Evolutionary conservation across 2,888 invertebrate species (phyloP).

Genomic region (Ischnus inquisitorius): DNA sequence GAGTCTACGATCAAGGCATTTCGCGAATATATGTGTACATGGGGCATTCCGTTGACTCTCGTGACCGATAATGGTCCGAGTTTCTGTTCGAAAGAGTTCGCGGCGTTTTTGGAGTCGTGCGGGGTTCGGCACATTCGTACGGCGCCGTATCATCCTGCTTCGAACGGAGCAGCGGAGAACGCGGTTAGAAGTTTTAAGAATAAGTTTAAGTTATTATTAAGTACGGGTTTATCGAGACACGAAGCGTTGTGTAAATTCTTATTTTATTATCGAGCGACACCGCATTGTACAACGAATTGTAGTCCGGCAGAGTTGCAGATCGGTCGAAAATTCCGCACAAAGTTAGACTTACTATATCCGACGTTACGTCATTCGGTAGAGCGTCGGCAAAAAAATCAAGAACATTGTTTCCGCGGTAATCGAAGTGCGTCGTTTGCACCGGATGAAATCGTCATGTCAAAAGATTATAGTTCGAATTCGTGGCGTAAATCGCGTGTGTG

Average conservation of each 20-base stretch:
- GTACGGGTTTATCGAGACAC: constrained; percentile 27
- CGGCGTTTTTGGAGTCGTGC: constrained; percentile 30
- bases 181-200: constrained; percentile 58
- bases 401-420: constrained; percentile 40
- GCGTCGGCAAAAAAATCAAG: constrained; percentile 32
- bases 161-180: constrained; percentile 58
- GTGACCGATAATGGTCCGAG: constrained; percentile 62
- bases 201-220: constrained; percentile 56
- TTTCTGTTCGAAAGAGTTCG: constrained; percentile 49
- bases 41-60: constrained; percentile 40
- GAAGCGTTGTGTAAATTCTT: constrained; percentile 58
- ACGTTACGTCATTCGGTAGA: constrained; percentile 25
- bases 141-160: constrained; percentile 61
- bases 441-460: constrained; percentile 33
- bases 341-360: constrained; percentile 50
- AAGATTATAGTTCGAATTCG: constrained; percentile 37
- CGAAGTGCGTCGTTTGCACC: constrained; percentile 15
- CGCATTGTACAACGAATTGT: constrained; percentile 52
- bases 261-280: constrained; percentile 54
- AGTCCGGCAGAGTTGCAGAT: constrained; percentile 55
- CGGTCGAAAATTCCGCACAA: constrained; percentile 35
- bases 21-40: constrained; percentile 48
- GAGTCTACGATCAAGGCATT: constrained; percentile 46
- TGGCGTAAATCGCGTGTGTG: constrained; percentile 15
- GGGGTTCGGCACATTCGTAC: constrained; percentile 44